Conservation (phyloP, 2,113 vertebrate species). For the Aleadryas rufinucha region DNA sequence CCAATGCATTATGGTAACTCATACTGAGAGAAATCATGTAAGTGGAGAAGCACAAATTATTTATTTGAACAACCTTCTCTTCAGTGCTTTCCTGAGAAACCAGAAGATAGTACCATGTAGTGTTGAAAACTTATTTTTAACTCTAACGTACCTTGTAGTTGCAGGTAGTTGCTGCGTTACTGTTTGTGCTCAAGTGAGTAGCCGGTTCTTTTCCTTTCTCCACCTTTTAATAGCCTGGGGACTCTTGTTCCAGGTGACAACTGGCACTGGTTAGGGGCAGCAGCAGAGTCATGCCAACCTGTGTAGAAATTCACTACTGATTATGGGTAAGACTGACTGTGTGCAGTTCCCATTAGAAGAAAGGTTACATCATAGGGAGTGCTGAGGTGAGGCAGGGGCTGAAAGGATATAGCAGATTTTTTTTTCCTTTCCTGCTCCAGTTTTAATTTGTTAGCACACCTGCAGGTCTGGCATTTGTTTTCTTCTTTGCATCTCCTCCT, state of each 20-base stretch:
- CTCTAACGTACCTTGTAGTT: background rate
- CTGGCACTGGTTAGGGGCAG: background rate
- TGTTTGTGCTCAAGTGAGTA: background rate
- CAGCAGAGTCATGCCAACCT: background rate
- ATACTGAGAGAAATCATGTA: background rate
- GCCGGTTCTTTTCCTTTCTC: background rate
- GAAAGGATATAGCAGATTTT: background rate
- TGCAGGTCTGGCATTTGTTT: constrained; percentile 35
- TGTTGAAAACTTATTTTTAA: background rate
- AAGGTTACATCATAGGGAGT: background rate
- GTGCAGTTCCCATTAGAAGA: background rate
- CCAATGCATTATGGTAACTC: background rate
- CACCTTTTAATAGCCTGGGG: background rate
- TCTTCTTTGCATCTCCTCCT: background rate
- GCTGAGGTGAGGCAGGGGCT: constrained; percentile 4
- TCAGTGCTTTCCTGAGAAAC: background rate
- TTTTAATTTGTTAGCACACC: constrained; percentile 42
- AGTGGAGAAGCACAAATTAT: background rate
- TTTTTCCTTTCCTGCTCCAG: constrained; percentile 8
- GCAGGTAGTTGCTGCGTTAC: background rate
- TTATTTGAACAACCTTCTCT: background rate
- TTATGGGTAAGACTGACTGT: background rate
- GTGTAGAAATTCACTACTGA: background rate
- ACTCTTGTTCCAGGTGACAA: background rate
- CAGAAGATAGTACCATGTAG: background rate